Evolutionary conservation across 2,113 vertebrate genomes (phyloP).

Genomic region (Irena cyanogastra): DNA sequence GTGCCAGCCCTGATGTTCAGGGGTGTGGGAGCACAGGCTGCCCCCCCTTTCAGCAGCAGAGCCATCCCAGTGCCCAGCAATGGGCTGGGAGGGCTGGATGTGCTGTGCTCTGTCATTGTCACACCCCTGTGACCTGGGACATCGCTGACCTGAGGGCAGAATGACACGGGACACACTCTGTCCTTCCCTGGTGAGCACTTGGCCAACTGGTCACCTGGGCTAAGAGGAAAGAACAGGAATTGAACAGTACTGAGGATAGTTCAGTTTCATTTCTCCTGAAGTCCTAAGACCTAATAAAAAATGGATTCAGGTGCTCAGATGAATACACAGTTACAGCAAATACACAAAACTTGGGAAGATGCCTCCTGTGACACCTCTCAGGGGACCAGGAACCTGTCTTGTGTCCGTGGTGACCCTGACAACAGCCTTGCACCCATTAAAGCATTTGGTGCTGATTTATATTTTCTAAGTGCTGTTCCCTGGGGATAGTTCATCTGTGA

Average conservation of each 20-base stretch:
- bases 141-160: not conserved
- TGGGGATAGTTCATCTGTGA: not conserved
- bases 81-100: not conserved
- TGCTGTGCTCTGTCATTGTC: not conserved
- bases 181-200: not conserved
- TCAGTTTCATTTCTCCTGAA: not conserved
- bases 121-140: not conserved
- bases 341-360: not conserved
- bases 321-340: not conserved
- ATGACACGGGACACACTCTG: not conserved
- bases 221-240: not conserved
- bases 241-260: not conserved
- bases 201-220: not conserved
- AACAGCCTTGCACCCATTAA: not conserved
- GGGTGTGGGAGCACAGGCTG: not conserved
- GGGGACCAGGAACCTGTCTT: not conserved
- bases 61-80: accelerated
- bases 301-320: not conserved
- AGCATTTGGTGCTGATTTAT: not conserved
- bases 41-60: not conserved
- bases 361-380: not conserved
- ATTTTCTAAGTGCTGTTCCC: not conserved
- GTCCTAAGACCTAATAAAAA: not conserved
- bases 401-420: not conserved
- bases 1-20: not conserved